Conservation (phyloP, 2,888 invertebrate species). For the Allophyes oxyacanthae region DNA sequence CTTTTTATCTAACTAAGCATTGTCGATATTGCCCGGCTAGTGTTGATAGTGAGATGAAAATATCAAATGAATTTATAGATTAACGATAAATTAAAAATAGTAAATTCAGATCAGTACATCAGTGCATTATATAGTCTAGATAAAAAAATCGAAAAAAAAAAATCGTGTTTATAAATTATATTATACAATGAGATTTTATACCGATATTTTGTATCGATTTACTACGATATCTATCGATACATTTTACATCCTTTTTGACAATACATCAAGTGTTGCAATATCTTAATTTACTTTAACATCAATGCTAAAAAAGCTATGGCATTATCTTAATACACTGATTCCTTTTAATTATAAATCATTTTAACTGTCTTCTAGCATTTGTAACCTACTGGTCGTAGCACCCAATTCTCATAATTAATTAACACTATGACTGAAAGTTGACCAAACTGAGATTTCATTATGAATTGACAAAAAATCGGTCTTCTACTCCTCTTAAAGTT, state of each 20-base stretch:
- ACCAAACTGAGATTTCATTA: no score
- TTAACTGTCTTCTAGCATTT: background rate
- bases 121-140: conserved; percentile 38
- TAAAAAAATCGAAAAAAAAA: no score
- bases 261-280: conserved; percentile 15
- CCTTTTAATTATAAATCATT: conserved; percentile 31
- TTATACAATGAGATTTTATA: no score
- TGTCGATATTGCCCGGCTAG: conserved; percentile 15
- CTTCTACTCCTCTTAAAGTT: no score
- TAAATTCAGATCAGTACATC: conserved; percentile 7
- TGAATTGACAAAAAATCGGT: no score
- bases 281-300: conserved; percentile 31
- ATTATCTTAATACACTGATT: conserved; percentile 7
- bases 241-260: conserved; percentile 1
- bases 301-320: conserved; percentile 36
- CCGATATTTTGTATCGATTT: no score
- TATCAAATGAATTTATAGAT: background rate
- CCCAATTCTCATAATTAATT: no score
- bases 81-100: background rate
- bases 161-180: no score
- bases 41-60: conserved; percentile 1
- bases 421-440: no score
- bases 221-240: conserved; percentile 3
- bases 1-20: conserved; percentile 28
- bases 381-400: no score